Percentiles rank a stretch among this genome's conserved stretches.
Evolutionary conservation across 2,888 invertebrate genomes (phyloP).

Genomic region (Sinelater perroti): DNA sequence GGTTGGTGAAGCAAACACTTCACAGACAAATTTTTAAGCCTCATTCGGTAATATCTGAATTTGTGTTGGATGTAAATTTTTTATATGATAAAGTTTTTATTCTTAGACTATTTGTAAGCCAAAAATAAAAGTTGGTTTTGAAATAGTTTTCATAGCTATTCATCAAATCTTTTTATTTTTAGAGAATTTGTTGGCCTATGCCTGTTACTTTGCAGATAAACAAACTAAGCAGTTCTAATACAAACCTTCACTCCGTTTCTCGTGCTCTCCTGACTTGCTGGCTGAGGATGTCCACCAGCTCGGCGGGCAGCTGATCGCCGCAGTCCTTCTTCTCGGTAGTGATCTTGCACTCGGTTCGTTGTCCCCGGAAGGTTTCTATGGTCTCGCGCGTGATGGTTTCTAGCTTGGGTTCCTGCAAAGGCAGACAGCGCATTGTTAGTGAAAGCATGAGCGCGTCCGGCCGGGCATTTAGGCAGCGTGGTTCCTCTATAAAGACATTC

Average conservation of each 20-base stretch:
- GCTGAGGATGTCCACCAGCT: slow-evolving; percentile 52
- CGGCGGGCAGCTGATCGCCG: slow-evolving; percentile 56
- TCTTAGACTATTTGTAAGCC: too few species aligned
- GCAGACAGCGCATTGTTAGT: background rate
- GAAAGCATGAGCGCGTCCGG: slow-evolving; percentile 9
- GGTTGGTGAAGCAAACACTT: too few species aligned
- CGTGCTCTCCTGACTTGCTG: slow-evolving; percentile 39
- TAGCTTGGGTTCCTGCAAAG: slow-evolving; percentile 66
- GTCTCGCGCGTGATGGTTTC: slow-evolving; percentile 73
- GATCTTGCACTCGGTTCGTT: slow-evolving; percentile 70
- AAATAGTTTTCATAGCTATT: too few species aligned
- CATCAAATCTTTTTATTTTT: too few species aligned
- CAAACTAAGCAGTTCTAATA: too few species aligned
- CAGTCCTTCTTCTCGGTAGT: slow-evolving; percentile 70
- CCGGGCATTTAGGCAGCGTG: slow-evolving; percentile 9
- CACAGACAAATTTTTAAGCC: too few species aligned
- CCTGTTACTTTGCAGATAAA: too few species aligned
- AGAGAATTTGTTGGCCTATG: too few species aligned
- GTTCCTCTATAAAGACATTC: slow-evolving; percentile 11
- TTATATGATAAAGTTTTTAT: too few species aligned
- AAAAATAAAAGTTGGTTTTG: too few species aligned
- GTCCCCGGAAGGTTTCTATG: slow-evolving; percentile 71
- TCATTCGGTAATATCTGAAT: too few species aligned
- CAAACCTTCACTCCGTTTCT: slow-evolving; percentile 44
- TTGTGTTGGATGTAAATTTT: too few species aligned